Base-by-base conservation (phyloP, 2,888 invertebrate genomes). In the Sesamia inferens region DNA sequence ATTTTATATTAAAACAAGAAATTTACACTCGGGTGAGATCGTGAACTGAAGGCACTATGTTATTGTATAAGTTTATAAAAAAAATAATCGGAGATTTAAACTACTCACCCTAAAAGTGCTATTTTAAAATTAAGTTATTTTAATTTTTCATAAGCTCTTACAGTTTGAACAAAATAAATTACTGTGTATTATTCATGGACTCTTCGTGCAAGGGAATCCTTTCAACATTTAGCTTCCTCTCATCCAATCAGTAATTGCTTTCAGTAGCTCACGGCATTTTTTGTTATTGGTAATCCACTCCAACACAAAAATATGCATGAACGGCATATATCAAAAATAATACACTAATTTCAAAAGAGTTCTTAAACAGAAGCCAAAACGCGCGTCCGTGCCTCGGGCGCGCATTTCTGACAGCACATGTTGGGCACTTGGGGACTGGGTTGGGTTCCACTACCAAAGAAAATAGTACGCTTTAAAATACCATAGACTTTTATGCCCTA, bases 291-390 rank as follows among this genome's bases (percentile, higher is more conserved):
- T 83, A 81, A 79, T 75, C 67, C 81, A 80, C 81, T 71, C 59
- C 44, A 80, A 77, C 61, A 76, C 75, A 83, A 81, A 78, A 73
- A 74, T 76, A 76, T 66, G 64, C 75, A 76, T 70, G 77, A 68
- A 77, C 81, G 79, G 80, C 75, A 87, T 79, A 73, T 69, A 84
- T 86, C 55, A 88, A 89, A 86, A 88, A 91, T 90, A 92, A 92
- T 91, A 89, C 89, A 90, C 92, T 92, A 92, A 93, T 93, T 92
- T 93, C 85, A 90, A 90, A 93, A 88, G 91, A 92, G 92, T 93
- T 93, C 92, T 93, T 82, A 94, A 93, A 95, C 96, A 95, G 96
- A 94, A 95, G 96, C 95, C 93, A 89, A 94, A 94, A 94, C 91
- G 91, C 90, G 93, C 93, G 93, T 93, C 93, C 92, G 93, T 88